phyloP scores from a whole-genome alignment of 1,140 invertebrate genomes.

The Drosophila seguyi region DNA sequence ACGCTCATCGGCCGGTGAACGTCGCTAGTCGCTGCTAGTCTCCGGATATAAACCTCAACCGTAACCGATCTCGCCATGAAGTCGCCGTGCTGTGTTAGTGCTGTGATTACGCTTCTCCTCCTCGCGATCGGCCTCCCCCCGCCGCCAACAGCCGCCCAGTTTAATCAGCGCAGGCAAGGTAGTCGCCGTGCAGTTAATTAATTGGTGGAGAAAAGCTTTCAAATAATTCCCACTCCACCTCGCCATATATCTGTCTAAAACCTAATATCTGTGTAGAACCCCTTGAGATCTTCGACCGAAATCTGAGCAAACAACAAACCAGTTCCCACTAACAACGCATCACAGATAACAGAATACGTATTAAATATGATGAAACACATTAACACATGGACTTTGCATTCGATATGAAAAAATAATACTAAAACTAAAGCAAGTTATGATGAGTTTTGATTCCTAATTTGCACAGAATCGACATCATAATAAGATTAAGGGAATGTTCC shows the following conservation, averaged over 20 bases:
- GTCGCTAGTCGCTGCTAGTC: slow-evolving; percentile 30
- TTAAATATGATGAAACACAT: slow-evolving; percentile 26
- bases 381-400: slow-evolving; percentile 1
- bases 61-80: slow-evolving; percentile 48
- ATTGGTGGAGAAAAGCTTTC: slow-evolving; percentile 27
- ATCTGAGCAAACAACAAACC: slow-evolving; percentile 59
- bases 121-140: slow-evolving; percentile 27
- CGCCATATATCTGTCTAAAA: no score
- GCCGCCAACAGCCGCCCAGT: slow-evolving; percentile 52
- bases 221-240: slow-evolving; percentile 1
- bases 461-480: background rate
- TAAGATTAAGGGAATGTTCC: background rate
- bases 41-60: slow-evolving; percentile 11
- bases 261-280: slow-evolving; percentile 35
- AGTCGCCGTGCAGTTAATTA: slow-evolving; percentile 27
- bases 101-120: slow-evolving; percentile 39
- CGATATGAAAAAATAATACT: slow-evolving; percentile 1
- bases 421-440: no score
- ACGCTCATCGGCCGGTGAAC: slow-evolving; percentile 52
- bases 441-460: background rate
- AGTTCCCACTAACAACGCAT: slow-evolving; percentile 54
- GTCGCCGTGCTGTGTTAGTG: slow-evolving; percentile 43
- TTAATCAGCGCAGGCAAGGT: slow-evolving; percentile 67
- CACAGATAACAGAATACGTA: slow-evolving; percentile 17
- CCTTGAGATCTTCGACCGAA: slow-evolving; percentile 24